A percentile compares a stretch with the other conserved stretches of the same genome.
These are phyloP conservation scores for Lepus townsendii DNA, from an alignment of 2,797 vertebrate species.

Conservation along the genomic window DNA sequence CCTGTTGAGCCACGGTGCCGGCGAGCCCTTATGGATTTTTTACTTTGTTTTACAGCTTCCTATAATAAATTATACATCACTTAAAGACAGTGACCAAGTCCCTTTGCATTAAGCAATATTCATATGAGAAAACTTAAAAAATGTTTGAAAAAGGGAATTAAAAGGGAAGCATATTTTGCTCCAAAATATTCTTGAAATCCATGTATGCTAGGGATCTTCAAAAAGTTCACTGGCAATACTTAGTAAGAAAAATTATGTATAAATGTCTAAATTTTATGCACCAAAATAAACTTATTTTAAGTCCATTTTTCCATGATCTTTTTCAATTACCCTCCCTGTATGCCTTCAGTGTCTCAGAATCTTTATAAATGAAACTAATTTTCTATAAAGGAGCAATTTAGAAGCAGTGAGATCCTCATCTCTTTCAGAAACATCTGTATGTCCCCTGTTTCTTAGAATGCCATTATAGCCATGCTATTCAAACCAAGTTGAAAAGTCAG, in stretches of 20 bases:
- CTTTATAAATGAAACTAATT: conserved; percentile 25
- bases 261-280: too few relatives aligned
- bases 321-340: too few relatives aligned
- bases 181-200: too few relatives aligned
- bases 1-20: too few relatives aligned
- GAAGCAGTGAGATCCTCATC: not conserved
- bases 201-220: too few relatives aligned
- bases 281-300: too few relatives aligned
- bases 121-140: not conserved
- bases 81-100: not conserved
- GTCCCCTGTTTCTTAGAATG: not conserved
- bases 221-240: too few relatives aligned
- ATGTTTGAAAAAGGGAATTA: too few relatives aligned
- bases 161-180: too few relatives aligned
- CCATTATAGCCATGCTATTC: not conserved
- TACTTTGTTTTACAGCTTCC: conserved; percentile 25
- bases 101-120: not conserved
- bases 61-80: not conserved
- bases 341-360: not conserved
- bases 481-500: conserved; percentile 1
- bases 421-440: not conserved
- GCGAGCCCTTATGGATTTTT: not conserved
- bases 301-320: too few relatives aligned
- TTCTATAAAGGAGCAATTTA: not conserved
- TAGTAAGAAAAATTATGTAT: too few relatives aligned